Conservation (phyloP, 1,140 invertebrate genomes). For the Rhyacophila brunnea region DNA sequence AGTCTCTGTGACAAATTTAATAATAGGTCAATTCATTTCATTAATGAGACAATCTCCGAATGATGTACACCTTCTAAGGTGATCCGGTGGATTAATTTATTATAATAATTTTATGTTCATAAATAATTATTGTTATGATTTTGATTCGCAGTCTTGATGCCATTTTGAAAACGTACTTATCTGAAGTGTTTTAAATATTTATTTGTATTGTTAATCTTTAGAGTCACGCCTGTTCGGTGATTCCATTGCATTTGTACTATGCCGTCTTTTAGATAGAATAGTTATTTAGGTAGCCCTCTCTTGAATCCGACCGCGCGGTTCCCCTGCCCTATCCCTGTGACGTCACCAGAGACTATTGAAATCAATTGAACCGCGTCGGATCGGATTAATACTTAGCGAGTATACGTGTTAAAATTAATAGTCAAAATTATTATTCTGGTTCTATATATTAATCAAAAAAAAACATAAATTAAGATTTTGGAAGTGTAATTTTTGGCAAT, state of each 20-base stretch:
- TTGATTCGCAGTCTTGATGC: slow-evolving; percentile 1
- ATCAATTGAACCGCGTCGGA: not conserved
- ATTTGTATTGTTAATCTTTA: slow-evolving; percentile 4
- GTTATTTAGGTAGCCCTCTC: slow-evolving; percentile 27
- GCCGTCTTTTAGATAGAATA: slow-evolving; percentile 35
- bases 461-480: slow-evolving; percentile 33
- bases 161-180: too few relatives aligned
- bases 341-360: too few relatives aligned
- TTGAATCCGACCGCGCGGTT: slow-evolving; percentile 1
- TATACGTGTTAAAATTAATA: slow-evolving; percentile 36
- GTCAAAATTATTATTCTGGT: slow-evolving; percentile 37
- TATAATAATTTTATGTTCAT: too few relatives aligned
- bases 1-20: not conserved
- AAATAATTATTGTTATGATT: slow-evolving; percentile 6
- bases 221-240: slow-evolving; percentile 22
- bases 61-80: too few relatives aligned
- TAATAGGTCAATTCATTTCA: not conserved
- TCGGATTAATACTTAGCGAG: slow-evolving; percentile 35
- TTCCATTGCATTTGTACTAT: slow-evolving; percentile 21
- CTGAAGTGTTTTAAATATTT: not conserved
- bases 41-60: too few relatives aligned
- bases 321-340: not conserved
- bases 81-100: too few relatives aligned
- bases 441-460: slow-evolving; percentile 33
- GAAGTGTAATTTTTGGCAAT: slow-evolving; percentile 33